These are phyloP conservation scores for Notolepis coatsorum DNA, from an alignment of 2,797 vertebrate species.

Conservation along the genomic window DNA sequence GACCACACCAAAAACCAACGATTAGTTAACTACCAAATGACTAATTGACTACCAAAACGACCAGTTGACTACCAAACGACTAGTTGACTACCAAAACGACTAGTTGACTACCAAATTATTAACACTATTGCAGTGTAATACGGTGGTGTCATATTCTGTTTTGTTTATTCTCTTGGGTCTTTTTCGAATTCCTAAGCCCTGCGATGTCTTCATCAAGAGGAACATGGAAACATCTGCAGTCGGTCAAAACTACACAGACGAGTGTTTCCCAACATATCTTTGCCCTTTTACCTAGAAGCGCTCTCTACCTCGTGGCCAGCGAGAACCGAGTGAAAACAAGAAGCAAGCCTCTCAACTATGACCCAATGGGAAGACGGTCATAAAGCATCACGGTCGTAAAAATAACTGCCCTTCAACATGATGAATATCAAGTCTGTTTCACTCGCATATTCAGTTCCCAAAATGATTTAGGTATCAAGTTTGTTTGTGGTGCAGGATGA, in stretches of 20 bases:
- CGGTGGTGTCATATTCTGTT: constrained; percentile 4
- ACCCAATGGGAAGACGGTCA: constrained; percentile 21
- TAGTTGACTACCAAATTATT: no score
- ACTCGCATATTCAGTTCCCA: background rate
- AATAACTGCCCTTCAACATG: no score
- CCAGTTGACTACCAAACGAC: no score
- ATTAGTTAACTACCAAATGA: no score
- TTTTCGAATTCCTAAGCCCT: constrained; percentile 29
- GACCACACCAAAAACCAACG: no score
- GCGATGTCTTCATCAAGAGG: constrained; percentile 35
- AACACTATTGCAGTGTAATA: background rate
- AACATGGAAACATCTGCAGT: constrained; percentile 64
- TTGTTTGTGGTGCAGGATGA: background rate
- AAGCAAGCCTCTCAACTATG: constrained; percentile 32
- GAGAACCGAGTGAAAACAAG: constrained; percentile 49
- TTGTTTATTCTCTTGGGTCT: background rate
- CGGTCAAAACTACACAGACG: constrained; percentile 49
- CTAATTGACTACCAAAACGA: no score
- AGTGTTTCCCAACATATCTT: constrained; percentile 67
- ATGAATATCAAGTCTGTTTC: no score
- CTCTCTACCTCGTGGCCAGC: constrained; percentile 39
- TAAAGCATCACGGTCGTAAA: no score
- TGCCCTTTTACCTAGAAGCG: constrained; percentile 72
- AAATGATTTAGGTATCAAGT: background rate
- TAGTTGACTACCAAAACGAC: no score